Base-by-base conservation (phyloP, 2,113 vertebrate species). In the Phycodurus eques region DNA sequence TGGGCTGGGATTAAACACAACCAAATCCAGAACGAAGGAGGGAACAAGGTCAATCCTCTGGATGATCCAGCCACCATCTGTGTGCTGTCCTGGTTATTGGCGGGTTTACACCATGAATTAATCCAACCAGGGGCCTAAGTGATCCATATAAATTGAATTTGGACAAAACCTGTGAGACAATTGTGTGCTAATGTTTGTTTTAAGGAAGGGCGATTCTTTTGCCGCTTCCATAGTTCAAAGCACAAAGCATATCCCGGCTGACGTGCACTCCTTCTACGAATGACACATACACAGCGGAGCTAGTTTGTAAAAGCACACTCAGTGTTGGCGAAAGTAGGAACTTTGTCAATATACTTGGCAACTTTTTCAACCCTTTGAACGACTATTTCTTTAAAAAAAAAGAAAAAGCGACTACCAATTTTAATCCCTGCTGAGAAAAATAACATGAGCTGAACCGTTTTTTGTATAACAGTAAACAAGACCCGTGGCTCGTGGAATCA, bases 21-120 rank as follows among this genome's bases (percentile, higher is more conserved):
- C 87, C 84, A 90, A 85, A 88, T 89, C 87, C 81, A 86, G 79
- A 88, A 72, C 75, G 76, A 75, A 74, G 27, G 67, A 68, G 46
- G 67, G 83, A 89, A 90, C 73, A 84, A 80, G 87, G 86, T 87
- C 88, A 91, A 89, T 90, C 85, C 83, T 85, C 71, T 70, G 61
- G 72, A 65, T 74, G 82, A 86, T 88, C 68, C 88, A 74, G 76
- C 51, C 79, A 72, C 85, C 85, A 90, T 89, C 88, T 90, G 83
- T 76, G 75, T 68, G 78, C 76, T 71, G 80, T 64, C 73, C 78
- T 80, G 75, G n/a, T 85, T 85, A 83, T 82, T 81, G 72, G 74
- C 71, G 72, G 67, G 74, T 80, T 80, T 68, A 83, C 54, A 79
- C 70, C 69, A 66, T 54, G 56, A 83, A 75, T 83, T 80, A 73